Evolutionary conservation across 2,797 vertebrate genomes (phyloP), one percentile per base, ranked within the genome.

Genomic region (Oryzias sinensis): DNA sequence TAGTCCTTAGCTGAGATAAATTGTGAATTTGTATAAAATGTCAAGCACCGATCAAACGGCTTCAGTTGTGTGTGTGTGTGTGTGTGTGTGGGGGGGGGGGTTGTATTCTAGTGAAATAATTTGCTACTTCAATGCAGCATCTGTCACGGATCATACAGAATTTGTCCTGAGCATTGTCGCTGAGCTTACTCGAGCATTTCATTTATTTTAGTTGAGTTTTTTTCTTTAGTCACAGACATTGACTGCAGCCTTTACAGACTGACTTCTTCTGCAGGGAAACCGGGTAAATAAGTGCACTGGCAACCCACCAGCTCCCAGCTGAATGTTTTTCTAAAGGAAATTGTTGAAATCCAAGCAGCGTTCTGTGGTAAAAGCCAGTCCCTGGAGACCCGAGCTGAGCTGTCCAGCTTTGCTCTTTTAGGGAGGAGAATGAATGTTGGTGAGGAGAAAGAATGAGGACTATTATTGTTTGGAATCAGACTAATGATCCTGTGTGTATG

Each of bases 321-420:
- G 54, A 62, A 77, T 50, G 56, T 65, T 59, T 74, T 72, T 75
- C 62, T 76, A 61, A 70, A 80, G 75, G 43, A 50, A 55, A 59
- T 67, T 48, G 56, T 67, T 62, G 53, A 72, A 56, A 73, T 73
- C 60, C 17, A 52, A 72, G 68, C 68, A 71, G 22, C 77, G 68
- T 74, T 80, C 65, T 76, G 49, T 77, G 65, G 59, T 62, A 17
- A 67, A 58, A 81, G 76, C 69, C 51, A 17, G 41, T 63, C 81
- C 64, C 75, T 6, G 43, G 74, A 68, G 79, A 77, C 72, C 70
- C 24, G 48, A 63, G 70, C 81, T 62, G 67, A 77, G 72, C 82
- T 87, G 82, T 79, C 76, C 76, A 79, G 82, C 84, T 65, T 42
- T 27, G 57, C 57, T 82, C 65, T 75, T 75, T 65, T 49, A 40